Evolutionary conservation across 2,113 vertebrate genomes (phyloP), one percentile per base, ranked within the genome.

Genomic region (Antechinus flavipes): DNA sequence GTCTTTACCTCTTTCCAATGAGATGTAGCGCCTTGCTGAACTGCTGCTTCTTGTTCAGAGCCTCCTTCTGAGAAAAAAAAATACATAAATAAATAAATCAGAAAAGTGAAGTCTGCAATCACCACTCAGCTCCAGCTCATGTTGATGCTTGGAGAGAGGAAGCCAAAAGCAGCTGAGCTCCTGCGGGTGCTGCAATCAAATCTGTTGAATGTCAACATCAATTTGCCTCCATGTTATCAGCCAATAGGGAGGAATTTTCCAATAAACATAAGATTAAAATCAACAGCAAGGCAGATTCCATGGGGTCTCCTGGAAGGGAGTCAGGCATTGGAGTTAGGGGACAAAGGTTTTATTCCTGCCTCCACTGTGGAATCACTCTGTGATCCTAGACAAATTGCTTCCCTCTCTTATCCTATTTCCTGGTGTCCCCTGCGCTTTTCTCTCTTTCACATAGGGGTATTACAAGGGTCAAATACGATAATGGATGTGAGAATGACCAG

Each of bases 101-200:
- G 8, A 76, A 9, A 19, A 11, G n/a, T 14, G 9, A 2, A 3
- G 47, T 54, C 84, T 10, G n/a, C 89, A 46, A 7, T 52, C 30
- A 6, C 90, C n/a, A 8, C 6, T 5, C 68, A 6, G 90, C 54
- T 26, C 35, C 0, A 30, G 35, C 0, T 9, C 2, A 1, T 26
- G 68, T 49, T 24, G 2, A 3, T 53, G 50, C 42, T 2, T 0
- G 76, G 23, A 90, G 0, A 90, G 0, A 1, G n/a, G 76, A 6
- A 16, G 1, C 22, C 1, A 42, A 27, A 25, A 3, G 11, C 54
- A 58, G 76, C 54, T 16, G 76, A 55, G 54, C 22, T 9, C 0
- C 16, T 8, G 2, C 52, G 90, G 27, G 91, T 8, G n/a, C n/a
- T 42, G 35, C 4, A 24, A 50, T 54, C 24, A 27, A 52, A 58